phyloP scores from a whole-genome alignment of 1,140 invertebrate genomes.

The Ceratosolen fusciceps region DNA sequence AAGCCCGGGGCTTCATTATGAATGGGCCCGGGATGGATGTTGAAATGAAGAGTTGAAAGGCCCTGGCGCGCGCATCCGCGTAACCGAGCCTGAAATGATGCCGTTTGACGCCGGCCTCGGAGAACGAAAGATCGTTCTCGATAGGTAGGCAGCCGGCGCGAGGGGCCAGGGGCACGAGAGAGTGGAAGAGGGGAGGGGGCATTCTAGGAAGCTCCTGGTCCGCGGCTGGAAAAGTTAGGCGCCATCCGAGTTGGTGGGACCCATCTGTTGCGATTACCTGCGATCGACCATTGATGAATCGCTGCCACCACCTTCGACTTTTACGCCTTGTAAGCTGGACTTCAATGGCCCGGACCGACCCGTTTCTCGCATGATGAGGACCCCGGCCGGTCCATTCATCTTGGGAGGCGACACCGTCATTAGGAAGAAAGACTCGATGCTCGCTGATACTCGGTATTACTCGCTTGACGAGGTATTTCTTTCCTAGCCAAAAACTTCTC shows the following conservation, averaged over 20 bases:
- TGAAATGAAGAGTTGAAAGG: no score
- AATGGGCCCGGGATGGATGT: not conserved
- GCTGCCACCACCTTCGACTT: not conserved
- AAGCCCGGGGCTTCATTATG: conserved; percentile 33
- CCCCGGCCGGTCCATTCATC: not conserved
- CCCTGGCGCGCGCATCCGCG: not conserved
- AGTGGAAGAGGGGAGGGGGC: not conserved
- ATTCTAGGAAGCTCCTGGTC: conserved; percentile 21
- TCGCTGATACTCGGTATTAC: no score
- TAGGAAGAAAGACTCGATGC: not conserved
- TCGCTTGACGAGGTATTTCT: not conserved
- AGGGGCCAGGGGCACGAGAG: not conserved
- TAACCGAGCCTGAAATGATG: not conserved
- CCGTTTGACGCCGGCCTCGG: no score
- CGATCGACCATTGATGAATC: conserved; percentile 15
- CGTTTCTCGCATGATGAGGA: not conserved
- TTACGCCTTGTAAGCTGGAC: conserved; percentile 10
- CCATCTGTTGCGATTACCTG: not conserved
- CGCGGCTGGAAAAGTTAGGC: not conserved
- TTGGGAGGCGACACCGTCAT: conserved; percentile 5
- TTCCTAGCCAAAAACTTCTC: not conserved
- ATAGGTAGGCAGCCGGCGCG: no score
- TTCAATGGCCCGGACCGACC: not conserved
- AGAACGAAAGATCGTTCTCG: not conserved
- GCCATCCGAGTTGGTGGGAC: not conserved